Percentiles rank a stretch among this genome's conserved stretches.
These are phyloP conservation scores for Sepiola atlantica DNA, from an alignment of 2,888 invertebrate species.

Conservation along the genomic window DNA sequence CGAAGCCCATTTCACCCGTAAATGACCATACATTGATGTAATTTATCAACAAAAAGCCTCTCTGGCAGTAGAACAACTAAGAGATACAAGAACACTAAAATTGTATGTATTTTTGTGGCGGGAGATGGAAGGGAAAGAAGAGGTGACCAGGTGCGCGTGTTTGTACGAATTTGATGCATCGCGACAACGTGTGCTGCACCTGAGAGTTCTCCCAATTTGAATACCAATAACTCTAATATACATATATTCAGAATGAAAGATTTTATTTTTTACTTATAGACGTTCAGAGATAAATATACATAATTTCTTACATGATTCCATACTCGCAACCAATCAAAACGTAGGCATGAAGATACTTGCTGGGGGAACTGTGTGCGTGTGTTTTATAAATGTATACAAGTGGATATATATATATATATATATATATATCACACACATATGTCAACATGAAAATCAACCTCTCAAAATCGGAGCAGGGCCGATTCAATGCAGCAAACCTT, in stretches of 20 bases:
- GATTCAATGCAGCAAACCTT: no score
- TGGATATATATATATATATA: not conserved
- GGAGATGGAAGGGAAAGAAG: no score
- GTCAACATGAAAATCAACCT: not conserved
- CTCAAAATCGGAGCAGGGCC: no score
- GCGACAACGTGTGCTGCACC: not conserved
- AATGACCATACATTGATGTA: not conserved
- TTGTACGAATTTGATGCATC: no score
- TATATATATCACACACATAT: not conserved
- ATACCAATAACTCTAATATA: conserved; percentile 32
- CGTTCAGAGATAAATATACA: not conserved
- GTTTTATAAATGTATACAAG: not conserved
- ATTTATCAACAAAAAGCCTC: not conserved
- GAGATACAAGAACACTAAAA: not conserved
- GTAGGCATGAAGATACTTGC: not conserved
- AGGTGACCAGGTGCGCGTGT: no score
- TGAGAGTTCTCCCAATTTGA: not conserved
- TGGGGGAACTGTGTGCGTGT: not conserved
- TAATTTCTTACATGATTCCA: not conserved
- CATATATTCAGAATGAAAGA: not conserved
- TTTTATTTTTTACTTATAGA: not conserved
- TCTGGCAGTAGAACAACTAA: not conserved
- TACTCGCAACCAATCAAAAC: not conserved
- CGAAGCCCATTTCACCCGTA: no score
- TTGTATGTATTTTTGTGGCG: not conserved